A percentile compares a stretch with the other conserved stretches of the same genome.
Evolutionary conservation across 2,888 invertebrate species (phyloP).

Genomic region (Cephus rjabovi): DNA sequence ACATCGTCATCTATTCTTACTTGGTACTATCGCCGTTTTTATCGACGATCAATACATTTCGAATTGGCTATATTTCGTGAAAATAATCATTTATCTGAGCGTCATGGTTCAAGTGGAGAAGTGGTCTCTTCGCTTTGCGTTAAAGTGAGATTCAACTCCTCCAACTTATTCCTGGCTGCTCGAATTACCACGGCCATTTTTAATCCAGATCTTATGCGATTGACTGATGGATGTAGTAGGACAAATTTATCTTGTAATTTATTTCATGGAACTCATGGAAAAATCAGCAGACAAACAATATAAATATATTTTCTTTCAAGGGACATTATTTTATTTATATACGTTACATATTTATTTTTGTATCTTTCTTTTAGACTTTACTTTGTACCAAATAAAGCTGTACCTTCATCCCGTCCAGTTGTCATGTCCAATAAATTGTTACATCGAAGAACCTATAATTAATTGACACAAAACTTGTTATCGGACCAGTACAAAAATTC

Average conservation of each 20-base stretch:
- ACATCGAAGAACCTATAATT: not conserved
- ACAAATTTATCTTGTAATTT: not conserved
- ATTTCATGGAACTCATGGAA: not conserved
- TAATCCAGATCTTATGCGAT: not conserved
- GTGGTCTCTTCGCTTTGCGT: slow-evolving; percentile 74
- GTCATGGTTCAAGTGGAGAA: slow-evolving; percentile 73
- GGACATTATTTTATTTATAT: not conserved
- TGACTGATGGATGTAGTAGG: not conserved
- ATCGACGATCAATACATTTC: not conserved
- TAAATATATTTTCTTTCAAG: not conserved
- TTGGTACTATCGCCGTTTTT: not conserved
- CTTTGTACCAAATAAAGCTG: not conserved
- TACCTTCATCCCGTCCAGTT: not conserved
- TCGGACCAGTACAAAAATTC: slow-evolving; percentile 24
- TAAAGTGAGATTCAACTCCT: slow-evolving; percentile 82
- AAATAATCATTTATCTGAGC: slow-evolving; percentile 21
- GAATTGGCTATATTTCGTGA: not conserved
- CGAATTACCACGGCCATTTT: slow-evolving; percentile 12
- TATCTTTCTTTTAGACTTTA: not conserved
- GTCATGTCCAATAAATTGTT: not conserved
- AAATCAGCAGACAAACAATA: not conserved
- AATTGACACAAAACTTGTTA: slow-evolving; percentile 10
- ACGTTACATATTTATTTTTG: not conserved
- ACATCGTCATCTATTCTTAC: slow-evolving; percentile 27
- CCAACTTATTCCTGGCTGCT: slow-evolving; percentile 74